phyloP scores from a whole-genome alignment of 1,140 invertebrate species.

The Campoletis sonorensis region DNA sequence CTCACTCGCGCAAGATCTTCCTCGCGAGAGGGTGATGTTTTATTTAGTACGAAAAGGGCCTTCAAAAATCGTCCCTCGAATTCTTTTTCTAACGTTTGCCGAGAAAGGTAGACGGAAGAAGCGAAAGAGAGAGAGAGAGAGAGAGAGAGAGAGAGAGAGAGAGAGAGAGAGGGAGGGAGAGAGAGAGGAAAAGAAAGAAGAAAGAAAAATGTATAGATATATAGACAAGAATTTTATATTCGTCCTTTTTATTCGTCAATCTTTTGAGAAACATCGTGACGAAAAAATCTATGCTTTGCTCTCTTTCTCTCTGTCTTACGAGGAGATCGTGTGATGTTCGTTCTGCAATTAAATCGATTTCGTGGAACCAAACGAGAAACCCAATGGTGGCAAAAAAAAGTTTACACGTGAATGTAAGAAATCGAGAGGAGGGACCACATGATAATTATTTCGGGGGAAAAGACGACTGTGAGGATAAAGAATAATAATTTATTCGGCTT shows the following conservation, averaged over 20 bases:
- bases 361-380: constrained; percentile 17
- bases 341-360: constrained; percentile 41
- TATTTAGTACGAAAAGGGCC: constrained; percentile 69
- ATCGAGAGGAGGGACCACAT: constrained; percentile 19
- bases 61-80: constrained; percentile 62
- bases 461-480: not conserved
- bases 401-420: constrained; percentile 21
- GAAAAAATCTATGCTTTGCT: not conserved
- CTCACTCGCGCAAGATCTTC: not conserved
- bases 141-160: not conserved
- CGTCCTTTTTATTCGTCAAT: constrained; percentile 25
- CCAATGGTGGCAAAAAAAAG: not conserved
- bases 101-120: not conserved
- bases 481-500: constrained; percentile 31
- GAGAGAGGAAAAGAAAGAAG: too few relatives aligned
- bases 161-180: too few relatives aligned
- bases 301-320: not conserved
- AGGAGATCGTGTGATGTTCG: constrained; percentile 12
- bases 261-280: not conserved
- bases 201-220: not conserved
- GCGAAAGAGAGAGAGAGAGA: too few relatives aligned
- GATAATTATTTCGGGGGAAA: constrained; percentile 34
- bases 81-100: constrained; percentile 13
- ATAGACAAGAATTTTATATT: constrained; percentile 33
- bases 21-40: constrained; percentile 67